These are phyloP conservation scores for Entosphenus tridentatus DNA, from an alignment of 2,113 vertebrate genomes.

Conservation along the genomic window DNA sequence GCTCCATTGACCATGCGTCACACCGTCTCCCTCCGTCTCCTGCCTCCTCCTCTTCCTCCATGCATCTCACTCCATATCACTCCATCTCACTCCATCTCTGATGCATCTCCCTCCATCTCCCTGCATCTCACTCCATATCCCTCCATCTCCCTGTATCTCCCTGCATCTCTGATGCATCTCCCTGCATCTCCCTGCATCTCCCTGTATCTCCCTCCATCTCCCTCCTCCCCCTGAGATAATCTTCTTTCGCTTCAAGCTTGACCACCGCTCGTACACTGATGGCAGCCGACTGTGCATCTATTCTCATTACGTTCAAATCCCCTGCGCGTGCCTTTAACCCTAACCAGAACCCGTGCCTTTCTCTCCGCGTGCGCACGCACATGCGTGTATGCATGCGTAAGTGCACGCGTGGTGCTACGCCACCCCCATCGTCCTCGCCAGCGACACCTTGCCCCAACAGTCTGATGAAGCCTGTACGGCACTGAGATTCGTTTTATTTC, in stretches of 20 bases:
- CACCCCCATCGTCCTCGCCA: no score
- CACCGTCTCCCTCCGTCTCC: not conserved
- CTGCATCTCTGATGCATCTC: constrained; percentile 6
- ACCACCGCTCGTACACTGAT: no score
- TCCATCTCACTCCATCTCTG: not conserved
- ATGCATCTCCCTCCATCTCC: not conserved
- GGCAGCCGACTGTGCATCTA: no score
- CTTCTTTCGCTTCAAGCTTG: no score
- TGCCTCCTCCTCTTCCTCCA: not conserved
- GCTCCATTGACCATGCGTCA: not conserved
- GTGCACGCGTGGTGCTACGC: not conserved
- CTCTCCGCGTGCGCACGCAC: not conserved
- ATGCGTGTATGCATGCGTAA: not conserved
- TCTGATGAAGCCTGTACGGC: no score
- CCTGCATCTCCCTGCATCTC: not conserved
- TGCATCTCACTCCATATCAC: not conserved
- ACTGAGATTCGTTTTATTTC: no score
- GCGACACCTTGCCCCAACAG: no score
- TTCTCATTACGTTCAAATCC: no score
- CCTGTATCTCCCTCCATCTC: not conserved
- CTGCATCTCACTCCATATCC: no score
- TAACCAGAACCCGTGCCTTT: not conserved
- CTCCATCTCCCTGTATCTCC: constrained; percentile 7
- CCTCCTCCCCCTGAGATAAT: constrained; percentile 4
- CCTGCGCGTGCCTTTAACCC: no score